A percentile compares a stretch with the other conserved stretches of the same genome.
Conservation (phyloP, 1,140 invertebrate species). For the Oncopodura yosiiana region DNA sequence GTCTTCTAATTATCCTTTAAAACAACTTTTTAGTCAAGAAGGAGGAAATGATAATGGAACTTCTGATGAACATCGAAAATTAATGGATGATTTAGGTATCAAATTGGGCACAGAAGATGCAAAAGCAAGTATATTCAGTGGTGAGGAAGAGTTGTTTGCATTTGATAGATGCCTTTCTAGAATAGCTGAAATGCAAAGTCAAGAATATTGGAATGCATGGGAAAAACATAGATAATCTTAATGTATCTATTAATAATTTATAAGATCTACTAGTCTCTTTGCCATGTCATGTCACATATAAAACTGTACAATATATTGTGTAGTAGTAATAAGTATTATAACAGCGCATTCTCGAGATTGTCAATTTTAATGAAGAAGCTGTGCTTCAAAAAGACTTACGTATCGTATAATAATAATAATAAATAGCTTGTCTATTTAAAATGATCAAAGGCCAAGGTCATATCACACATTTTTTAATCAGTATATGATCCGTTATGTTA, state of each 20-base stretch:
- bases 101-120: conserved; percentile 51
- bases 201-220: conserved; percentile 81
- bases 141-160: conserved; percentile 94
- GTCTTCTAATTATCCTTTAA: conserved; percentile 63
- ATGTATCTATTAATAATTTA: too few relatives aligned
- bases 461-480: background rate
- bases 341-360: too few relatives aligned
- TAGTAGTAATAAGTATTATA: too few relatives aligned
- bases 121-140: conserved; percentile 82
- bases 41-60: conserved; percentile 40
- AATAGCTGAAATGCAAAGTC: conserved; percentile 88
- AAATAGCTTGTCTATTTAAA: too few relatives aligned
- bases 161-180: conserved; percentile 87
- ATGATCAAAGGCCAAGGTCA: background rate
- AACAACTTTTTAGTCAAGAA: conserved; percentile 60
- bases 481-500: background rate
- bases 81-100: conserved; percentile 91
- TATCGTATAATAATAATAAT: too few relatives aligned
- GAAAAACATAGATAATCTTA: conserved; percentile 47
- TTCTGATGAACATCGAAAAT: conserved; percentile 61
- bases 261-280: too few relatives aligned
- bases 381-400: too few relatives aligned
- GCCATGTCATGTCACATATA: too few relatives aligned
- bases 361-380: too few relatives aligned
- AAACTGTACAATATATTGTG: too few relatives aligned